phyloP scores from a whole-genome alignment of 2,888 invertebrate species.

The Saturnia pavonia region DNA sequence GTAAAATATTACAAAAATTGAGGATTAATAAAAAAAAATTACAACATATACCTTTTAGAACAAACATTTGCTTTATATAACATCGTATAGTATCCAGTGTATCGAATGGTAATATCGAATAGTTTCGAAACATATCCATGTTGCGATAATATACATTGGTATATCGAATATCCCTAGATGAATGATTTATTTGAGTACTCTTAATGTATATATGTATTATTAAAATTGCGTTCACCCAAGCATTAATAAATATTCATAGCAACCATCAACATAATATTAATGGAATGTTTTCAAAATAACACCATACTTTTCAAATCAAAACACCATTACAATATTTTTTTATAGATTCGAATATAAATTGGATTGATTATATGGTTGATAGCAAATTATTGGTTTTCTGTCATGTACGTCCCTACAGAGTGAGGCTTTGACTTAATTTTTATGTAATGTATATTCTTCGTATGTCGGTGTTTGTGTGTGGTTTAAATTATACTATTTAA shows the following conservation, averaged over 20 bases:
- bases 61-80: too few relatives aligned
- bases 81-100: too few relatives aligned
- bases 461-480: background rate
- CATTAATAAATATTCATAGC: slow-evolving; percentile 2
- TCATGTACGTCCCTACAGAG: slow-evolving; percentile 18
- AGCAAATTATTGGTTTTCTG: slow-evolving; percentile 27
- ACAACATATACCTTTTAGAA: too few relatives aligned
- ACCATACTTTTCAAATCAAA: slow-evolving; percentile 11
- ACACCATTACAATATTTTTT: slow-evolving; percentile 24
- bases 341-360: slow-evolving; percentile 28
- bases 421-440: slow-evolving; percentile 11
- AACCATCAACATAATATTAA: background rate
- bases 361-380: slow-evolving; percentile 28
- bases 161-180: background rate
- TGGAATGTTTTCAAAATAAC: background rate
- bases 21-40: too few relatives aligned
- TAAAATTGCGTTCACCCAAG: background rate
- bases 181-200: background rate
- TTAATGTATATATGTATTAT: background rate
- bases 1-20: too few relatives aligned
- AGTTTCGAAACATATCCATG: too few relatives aligned
- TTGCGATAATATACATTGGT: too few relatives aligned
- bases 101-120: too few relatives aligned
- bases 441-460: slow-evolving; percentile 7
- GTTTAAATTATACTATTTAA: background rate